Conservation (phyloP, 2,888 invertebrate species). For the Cantharis lateralis region DNA sequence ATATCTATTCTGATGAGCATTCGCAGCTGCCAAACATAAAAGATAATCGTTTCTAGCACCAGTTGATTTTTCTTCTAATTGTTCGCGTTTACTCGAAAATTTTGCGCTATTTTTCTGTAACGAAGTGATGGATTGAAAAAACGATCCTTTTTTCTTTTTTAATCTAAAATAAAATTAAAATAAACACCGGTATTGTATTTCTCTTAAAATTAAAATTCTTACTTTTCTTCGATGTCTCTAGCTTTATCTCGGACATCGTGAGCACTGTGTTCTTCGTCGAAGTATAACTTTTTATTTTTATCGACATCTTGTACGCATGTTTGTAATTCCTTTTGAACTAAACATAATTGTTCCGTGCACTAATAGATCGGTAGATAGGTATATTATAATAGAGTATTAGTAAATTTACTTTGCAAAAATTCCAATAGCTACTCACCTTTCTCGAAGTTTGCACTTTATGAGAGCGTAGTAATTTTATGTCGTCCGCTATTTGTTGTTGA, state of each 20-base stretch:
- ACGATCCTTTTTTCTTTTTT: slow-evolving; percentile 94
- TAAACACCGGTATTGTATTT: neutral
- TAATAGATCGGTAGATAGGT: slow-evolving; percentile 50
- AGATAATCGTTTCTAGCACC: slow-evolving; percentile 94
- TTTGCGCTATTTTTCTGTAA: slow-evolving; percentile 97
- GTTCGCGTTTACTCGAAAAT: slow-evolving; percentile 88
- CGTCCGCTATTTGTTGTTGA: slow-evolving; percentile 93
- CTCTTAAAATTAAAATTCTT: slow-evolving; percentile 38
- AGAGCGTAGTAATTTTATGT: slow-evolving; percentile 81
- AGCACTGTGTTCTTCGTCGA: slow-evolving; percentile 94
- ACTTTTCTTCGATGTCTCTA: slow-evolving; percentile 94
- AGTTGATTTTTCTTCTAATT: slow-evolving; percentile 91
- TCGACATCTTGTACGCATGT: slow-evolving; percentile 86
- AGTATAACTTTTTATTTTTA: slow-evolving; percentile 92
- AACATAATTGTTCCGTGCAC: slow-evolving; percentile 80
- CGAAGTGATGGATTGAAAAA: slow-evolving; percentile 94
- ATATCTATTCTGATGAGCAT: slow-evolving; percentile 85
- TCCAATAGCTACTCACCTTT: slow-evolving; percentile 63
- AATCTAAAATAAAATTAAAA: slow-evolving; percentile 62
- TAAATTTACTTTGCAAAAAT: neutral
- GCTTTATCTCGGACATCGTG: slow-evolving; percentile 95
- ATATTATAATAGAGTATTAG: no score
- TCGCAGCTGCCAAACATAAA: slow-evolving; percentile 87
- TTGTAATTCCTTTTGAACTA: slow-evolving; percentile 90
- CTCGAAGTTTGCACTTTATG: slow-evolving; percentile 83